Percentiles rank a stretch among this genome's conserved stretches.
Evolutionary conservation across 2,797 vertebrate genomes (phyloP).

Genomic region (Bradypodion ventrale): DNA sequence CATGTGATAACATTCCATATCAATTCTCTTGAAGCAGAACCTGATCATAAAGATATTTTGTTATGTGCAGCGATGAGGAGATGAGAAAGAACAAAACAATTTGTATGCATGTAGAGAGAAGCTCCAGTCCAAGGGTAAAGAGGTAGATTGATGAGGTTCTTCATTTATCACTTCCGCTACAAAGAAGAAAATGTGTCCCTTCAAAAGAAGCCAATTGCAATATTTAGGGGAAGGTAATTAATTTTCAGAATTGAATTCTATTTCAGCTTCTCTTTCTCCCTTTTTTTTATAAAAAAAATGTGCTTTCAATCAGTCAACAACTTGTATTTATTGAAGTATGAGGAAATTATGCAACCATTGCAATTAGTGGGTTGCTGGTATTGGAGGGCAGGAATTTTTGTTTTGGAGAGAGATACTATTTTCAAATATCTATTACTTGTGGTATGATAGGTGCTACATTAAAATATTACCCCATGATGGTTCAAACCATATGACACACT

Average conservation of each 20-base stretch:
- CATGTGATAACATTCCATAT: conserved; percentile 77
- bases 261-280: conserved; percentile 65
- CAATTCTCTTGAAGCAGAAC: conserved; percentile 78
- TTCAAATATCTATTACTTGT: background rate
- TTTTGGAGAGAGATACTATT: background rate
- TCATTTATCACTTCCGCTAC: conserved; percentile 68
- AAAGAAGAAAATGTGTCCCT: conserved; percentile 65
- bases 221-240: conserved; percentile 74
- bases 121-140: conserved; percentile 71
- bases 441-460: background rate
- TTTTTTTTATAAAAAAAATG: conserved; percentile 5
- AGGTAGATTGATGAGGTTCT: conserved; percentile 71
- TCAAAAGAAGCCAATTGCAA: conserved; percentile 68
- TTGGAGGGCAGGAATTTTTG: conserved; percentile 55
- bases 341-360: conserved; percentile 54
- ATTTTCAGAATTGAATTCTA: conserved; percentile 68
- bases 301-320: conserved; percentile 67
- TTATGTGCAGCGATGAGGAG: conserved; percentile 61
- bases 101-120: conserved; percentile 53
- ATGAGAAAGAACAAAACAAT: conserved; percentile 14
- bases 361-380: conserved; percentile 65
- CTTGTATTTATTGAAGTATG: conserved; percentile 58
- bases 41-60: conserved; percentile 69
- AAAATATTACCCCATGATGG: background rate
- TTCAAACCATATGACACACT: background rate